These are phyloP conservation scores for Merops nubicus DNA, from an alignment of 2,113 vertebrate genomes.

Conservation along the genomic window DNA sequence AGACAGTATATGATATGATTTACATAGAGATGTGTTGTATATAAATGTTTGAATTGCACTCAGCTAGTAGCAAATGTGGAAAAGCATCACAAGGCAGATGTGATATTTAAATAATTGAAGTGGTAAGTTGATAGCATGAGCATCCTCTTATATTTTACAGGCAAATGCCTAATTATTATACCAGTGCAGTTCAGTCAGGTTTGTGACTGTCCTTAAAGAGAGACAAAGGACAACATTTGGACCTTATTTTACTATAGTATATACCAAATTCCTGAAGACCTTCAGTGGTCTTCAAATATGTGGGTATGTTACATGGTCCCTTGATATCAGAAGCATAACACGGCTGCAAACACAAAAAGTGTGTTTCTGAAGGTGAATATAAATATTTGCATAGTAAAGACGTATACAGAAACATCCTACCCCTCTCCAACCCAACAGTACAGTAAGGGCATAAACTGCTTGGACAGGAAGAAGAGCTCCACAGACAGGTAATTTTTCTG, in stretches of 20 bases:
- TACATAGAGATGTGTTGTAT: neutral
- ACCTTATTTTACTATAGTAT: neutral
- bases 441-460: neutral
- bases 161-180: neutral
- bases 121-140: neutral
- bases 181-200: neutral
- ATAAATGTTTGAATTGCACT: constrained; percentile 22
- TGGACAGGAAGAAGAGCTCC: neutral
- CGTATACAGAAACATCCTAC: neutral
- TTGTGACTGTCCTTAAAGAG: neutral
- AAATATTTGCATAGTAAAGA: neutral
- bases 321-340: neutral
- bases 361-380: neutral
- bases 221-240: neutral
- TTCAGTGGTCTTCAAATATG: neutral
- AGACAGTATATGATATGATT: neutral
- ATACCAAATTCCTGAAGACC: neutral
- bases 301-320: neutral
- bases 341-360: neutral
- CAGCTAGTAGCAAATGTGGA: neutral
- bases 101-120: neutral
- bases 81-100: neutral
- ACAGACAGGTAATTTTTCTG: neutral
- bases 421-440: neutral
- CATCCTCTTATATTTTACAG: neutral